phyloP scores from a whole-genome alignment of 2,797 vertebrate species.

The Macropodus opercularis region DNA sequence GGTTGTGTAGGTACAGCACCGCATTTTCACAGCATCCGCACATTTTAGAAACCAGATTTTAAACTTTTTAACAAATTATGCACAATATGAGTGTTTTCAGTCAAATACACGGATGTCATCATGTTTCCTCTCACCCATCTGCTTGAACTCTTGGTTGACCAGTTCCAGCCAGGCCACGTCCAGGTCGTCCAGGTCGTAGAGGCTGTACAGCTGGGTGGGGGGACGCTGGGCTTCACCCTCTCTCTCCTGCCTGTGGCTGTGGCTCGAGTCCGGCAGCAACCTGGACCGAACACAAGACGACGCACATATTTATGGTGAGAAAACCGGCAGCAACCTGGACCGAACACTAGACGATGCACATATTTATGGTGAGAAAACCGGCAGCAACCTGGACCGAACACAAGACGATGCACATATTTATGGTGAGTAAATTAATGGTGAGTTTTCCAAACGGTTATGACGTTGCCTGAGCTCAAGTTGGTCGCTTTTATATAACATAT shows the following conservation, averaged over 20 bases:
- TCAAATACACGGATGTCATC: too few species aligned
- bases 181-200: conserved; percentile 94
- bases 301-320: too few species aligned
- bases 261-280: conserved; percentile 60
- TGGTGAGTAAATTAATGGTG: too few species aligned
- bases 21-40: background rate
- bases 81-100: too few species aligned
- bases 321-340: too few species aligned
- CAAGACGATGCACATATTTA: too few species aligned
- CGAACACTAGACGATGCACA: too few species aligned
- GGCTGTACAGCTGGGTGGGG: conserved; percentile 81
- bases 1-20: background rate
- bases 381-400: conserved; percentile 69
- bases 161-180: conserved; percentile 94
- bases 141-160: conserved; percentile 92
- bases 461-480: too few species aligned
- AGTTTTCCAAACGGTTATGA: too few species aligned
- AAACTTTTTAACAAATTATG: too few species aligned
- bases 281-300: conserved; percentile 56
- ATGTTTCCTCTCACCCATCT: conserved; percentile 86
- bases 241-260: conserved; percentile 43
- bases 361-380: too few species aligned
- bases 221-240: conserved; percentile 57
- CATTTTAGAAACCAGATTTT: background rate
- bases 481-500: too few species aligned